Base-by-base conservation (phyloP, 64 coral and sea anemone genomes). In the Actinia equina region DNA sequence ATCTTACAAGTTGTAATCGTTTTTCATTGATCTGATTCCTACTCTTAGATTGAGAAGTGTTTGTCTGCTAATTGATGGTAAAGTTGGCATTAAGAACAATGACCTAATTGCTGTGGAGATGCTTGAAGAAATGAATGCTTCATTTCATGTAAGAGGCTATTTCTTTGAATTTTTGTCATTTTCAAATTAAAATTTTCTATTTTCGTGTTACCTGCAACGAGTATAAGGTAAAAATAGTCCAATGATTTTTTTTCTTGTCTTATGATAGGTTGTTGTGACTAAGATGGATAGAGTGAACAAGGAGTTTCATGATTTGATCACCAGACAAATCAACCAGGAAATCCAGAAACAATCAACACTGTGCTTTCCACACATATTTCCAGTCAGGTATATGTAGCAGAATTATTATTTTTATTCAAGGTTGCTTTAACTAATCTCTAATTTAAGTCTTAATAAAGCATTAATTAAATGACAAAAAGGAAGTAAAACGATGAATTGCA, bases 61-160 rank as follows among this genome's bases (percentile, higher is more conserved):
- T 70, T 96, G 91, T 64, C 85, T 96, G 23, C 77, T 96, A 14
- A 90, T 96, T 84, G 94, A 96, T 85, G 94, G 87, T 23, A 93
- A 96, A 87, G 91, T 96, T 90, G 91, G 94, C 23, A 82, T 93
- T 12, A 96, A 89, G 69, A 93, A 90, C 85, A 96, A 93, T 90
- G 94, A 96, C 49, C 85, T 96, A 13, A 88, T 96, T 65, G 94
- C 94, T 7, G 77, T 96, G 41, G 94, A 96, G 85, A 96, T 96
- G 94, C 59, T 96, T 59, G 91, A 92, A 43, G 94, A 96, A 55
- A 85, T 93, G 79, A 85, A 77, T 58, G 41, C 86, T 7, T 70
- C 94, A 27, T 96, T 89, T 63, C 90, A 96, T 84, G 94, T 96
- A 56, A 90, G 63, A 54, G 17, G 19, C 17, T 15, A 4, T 23